Percentiles rank a stretch among this genome's conserved stretches.
Conservation (phyloP, 1,140 invertebrate species). For the Cotesia glomerata region DNA sequence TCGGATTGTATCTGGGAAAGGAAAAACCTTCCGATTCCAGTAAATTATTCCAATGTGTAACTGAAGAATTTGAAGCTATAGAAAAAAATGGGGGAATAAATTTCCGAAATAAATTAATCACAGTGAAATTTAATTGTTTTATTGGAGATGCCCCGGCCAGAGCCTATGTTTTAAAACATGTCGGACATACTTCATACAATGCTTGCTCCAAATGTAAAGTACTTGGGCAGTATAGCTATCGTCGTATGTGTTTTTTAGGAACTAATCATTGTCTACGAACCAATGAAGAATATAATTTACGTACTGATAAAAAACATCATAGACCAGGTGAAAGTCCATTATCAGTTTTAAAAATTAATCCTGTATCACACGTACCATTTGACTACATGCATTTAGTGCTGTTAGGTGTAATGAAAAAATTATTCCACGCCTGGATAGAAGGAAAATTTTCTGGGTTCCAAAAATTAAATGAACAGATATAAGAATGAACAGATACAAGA, state of each 20-base stretch:
- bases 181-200: constrained; percentile 18
- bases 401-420: constrained; percentile 26
- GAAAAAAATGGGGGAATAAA: constrained; percentile 7
- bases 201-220: constrained; percentile 34
- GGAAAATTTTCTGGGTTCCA: constrained; percentile 12
- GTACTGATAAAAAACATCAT: constrained; percentile 28
- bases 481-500: neutral
- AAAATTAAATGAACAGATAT: constrained; percentile 13
- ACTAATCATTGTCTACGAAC: constrained; percentile 6
- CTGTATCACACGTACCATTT: constrained; percentile 26
- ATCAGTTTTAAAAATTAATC: constrained; percentile 1
- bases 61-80: neutral
- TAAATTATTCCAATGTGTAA: constrained; percentile 17
- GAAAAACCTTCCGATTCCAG: constrained; percentile 24
- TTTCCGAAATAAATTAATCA: neutral
- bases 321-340: constrained; percentile 20
- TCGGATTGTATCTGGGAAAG: constrained; percentile 25
- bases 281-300: constrained; percentile 26
- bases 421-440: constrained; percentile 22
- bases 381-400: constrained; percentile 33
- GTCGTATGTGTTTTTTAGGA: neutral
- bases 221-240: neutral
- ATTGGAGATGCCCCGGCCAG: constrained; percentile 38
- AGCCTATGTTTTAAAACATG: constrained; percentile 34
- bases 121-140: constrained; percentile 29